Conservation (phyloP, 2,888 invertebrate species). For the Limnephilus lunatus region DNA sequence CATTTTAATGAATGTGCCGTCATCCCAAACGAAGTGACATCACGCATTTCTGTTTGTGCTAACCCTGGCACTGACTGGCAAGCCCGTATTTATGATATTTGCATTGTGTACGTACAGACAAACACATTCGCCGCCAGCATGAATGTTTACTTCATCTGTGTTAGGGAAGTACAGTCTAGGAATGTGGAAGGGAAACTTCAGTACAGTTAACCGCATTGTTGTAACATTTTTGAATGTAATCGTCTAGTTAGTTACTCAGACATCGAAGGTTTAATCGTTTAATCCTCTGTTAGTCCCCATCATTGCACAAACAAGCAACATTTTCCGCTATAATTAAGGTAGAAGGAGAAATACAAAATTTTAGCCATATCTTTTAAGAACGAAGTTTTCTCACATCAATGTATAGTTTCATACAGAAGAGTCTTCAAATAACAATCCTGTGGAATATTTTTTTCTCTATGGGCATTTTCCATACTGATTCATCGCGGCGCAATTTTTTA, state of each 20-base stretch:
- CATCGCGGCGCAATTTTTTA: too few relatives aligned
- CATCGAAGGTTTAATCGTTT: background rate
- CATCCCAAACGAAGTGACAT: background rate
- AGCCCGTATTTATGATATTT: constrained; percentile 29
- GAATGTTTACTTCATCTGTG: constrained; percentile 16
- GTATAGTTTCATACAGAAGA: background rate
- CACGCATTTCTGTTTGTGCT: background rate
- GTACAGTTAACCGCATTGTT: background rate
- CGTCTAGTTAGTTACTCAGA: background rate
- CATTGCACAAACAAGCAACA: too few relatives aligned
- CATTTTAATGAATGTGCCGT: background rate
- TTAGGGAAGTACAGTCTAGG: constrained; percentile 43
- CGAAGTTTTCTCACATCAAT: background rate
- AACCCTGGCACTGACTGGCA: constrained; percentile 8
- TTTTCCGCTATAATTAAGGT: too few relatives aligned
- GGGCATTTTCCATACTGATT: background rate
- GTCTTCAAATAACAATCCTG: background rate
- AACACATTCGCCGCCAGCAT: background rate
- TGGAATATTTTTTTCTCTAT: background rate
- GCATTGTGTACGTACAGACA: constrained; percentile 30
- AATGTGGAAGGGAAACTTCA: constrained; percentile 23
- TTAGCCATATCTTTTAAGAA: too few relatives aligned
- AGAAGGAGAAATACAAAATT: too few relatives aligned
- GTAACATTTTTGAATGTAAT: background rate
- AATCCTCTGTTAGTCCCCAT: background rate